Conservation (phyloP, 2,797 vertebrate species). For the Lacerta bilineata region DNA sequence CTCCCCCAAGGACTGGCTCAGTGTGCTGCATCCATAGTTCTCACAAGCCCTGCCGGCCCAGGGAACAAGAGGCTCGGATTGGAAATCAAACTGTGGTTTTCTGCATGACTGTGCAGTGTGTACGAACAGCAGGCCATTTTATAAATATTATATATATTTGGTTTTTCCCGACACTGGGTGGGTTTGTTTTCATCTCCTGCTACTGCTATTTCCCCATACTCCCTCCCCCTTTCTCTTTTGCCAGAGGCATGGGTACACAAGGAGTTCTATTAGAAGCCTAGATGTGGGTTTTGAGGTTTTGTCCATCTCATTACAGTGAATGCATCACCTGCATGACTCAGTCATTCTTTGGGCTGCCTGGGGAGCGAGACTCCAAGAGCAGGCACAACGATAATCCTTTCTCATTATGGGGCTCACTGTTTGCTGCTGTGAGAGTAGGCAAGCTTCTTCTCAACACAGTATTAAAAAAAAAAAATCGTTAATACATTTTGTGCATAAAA, state of each 20-base stretch:
- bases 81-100: conserved; percentile 64
- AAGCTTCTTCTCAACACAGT: conserved; percentile 60
- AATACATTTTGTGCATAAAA: conserved; percentile 19
- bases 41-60: conserved; percentile 55
- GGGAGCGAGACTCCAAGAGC: conserved; percentile 57
- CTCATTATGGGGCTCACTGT: conserved; percentile 57
- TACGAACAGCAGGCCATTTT: conserved; percentile 56
- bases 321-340: conserved; percentile 63
- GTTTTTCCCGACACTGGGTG: not conserved
- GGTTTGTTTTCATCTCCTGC: conserved; percentile 37
- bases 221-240: not conserved
- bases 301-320: conserved; percentile 26
- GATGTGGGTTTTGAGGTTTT: conserved; percentile 48
- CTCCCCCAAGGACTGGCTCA: conserved; percentile 40
- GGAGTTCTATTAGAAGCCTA: conserved; percentile 26
- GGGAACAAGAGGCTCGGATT: conserved; percentile 47
- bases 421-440: conserved; percentile 61
- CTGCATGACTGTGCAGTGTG: conserved; percentile 53
- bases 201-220: not conserved
- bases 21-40: conserved; percentile 10
- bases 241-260: not conserved
- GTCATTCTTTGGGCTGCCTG: conserved; percentile 54
- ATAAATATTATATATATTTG: conserved; percentile 60
- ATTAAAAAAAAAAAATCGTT: conserved; percentile 31
- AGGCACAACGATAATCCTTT: conserved; percentile 60